These are phyloP conservation scores for Amphipoea lucens DNA, from an alignment of 2,888 invertebrate species.

Conservation along the genomic window DNA sequence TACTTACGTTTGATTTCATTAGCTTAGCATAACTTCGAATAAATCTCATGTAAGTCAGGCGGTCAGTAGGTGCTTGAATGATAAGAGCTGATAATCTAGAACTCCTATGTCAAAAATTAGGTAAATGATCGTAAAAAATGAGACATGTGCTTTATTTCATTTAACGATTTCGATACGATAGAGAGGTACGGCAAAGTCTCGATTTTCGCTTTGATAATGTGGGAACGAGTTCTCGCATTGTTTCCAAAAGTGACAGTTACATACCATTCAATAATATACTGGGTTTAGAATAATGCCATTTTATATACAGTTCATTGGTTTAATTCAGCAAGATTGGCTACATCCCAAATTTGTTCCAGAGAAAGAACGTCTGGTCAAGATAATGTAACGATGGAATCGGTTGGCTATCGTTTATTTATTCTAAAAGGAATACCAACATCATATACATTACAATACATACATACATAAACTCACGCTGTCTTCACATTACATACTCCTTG, in stretches of 20 bases:
- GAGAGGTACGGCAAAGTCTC: not conserved
- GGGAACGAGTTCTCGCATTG: not conserved
- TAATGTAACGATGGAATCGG: not conserved
- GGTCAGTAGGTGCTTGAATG: conserved; percentile 36
- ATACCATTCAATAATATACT: not conserved
- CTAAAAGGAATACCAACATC: not conserved
- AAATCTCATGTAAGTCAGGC: conserved; percentile 4
- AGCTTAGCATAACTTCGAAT: conserved; percentile 8
- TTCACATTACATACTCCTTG: not conserved
- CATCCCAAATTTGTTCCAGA: conserved; percentile 18
- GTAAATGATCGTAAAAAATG: conserved; percentile 1
- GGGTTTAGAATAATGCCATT: not conserved
- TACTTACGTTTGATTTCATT: conserved; percentile 15
- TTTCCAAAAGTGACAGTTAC: not conserved
- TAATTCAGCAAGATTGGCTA: conserved; percentile 7
- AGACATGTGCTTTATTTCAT: not conserved
- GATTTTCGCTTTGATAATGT: not conserved
- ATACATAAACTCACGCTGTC: not conserved
- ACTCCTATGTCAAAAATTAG: conserved; percentile 1
- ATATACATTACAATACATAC: not conserved
- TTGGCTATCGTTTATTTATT: not conserved
- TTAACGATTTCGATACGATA: not conserved
- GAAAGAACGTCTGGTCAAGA: not conserved
- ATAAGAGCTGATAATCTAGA: conserved; percentile 18
- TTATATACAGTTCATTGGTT: conserved; percentile 2